Evolutionary conservation across 1,140 invertebrate genomes (phyloP).

Genomic region (Neuroterus valhalla): DNA sequence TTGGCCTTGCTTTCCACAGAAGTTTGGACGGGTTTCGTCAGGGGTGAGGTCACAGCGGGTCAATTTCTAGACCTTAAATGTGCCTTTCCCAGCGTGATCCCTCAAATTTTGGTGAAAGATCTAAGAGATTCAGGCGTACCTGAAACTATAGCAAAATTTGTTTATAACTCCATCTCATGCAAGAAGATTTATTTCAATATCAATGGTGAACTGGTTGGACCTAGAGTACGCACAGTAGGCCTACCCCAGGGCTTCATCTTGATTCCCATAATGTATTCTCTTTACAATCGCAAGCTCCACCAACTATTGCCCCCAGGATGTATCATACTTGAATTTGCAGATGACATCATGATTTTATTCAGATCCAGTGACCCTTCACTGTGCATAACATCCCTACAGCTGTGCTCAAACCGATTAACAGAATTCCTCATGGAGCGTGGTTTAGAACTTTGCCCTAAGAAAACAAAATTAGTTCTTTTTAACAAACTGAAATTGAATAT

Average conservation of each 20-base stretch:
- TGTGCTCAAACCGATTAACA: background rate
- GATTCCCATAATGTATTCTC: too few relatives aligned
- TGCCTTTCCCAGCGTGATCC: slow-evolving; percentile 40
- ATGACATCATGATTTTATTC: background rate
- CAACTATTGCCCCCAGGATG: slow-evolving; percentile 16
- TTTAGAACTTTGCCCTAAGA: background rate
- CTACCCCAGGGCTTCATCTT: too few relatives aligned
- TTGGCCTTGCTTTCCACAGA: too few relatives aligned
- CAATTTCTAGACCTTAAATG: slow-evolving; percentile 29
- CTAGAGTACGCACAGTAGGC: too few relatives aligned
- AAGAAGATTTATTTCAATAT: too few relatives aligned
- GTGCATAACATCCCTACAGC: background rate
- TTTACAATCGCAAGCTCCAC: too few relatives aligned
- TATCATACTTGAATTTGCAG: background rate
- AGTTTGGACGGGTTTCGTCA: too few relatives aligned
- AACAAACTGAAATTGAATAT: background rate
- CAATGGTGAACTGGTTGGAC: too few relatives aligned
- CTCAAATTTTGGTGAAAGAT: slow-evolving; percentile 41
- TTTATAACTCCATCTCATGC: slow-evolving; percentile 34
- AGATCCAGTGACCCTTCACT: background rate
- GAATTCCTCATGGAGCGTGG: background rate
- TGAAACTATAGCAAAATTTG: slow-evolving; percentile 34
- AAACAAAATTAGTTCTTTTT: background rate
- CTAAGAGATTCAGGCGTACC: slow-evolving; percentile 35
- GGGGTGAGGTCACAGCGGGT: too few relatives aligned